These are phyloP conservation scores for Myiozetetes cayanensis DNA, from an alignment of 2,113 vertebrate genomes.

Conservation along the genomic window DNA sequence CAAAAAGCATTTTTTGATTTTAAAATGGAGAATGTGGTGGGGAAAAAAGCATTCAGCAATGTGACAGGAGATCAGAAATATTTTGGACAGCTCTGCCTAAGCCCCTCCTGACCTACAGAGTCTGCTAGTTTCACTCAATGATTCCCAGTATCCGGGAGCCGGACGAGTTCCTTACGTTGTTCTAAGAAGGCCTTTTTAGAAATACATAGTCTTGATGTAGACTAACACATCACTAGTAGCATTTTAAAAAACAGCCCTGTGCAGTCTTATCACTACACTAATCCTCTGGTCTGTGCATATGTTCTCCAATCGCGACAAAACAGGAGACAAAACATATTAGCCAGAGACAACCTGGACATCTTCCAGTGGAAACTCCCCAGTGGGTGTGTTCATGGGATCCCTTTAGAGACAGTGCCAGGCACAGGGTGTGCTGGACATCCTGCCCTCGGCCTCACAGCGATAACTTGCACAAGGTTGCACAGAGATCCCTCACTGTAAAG, in stretches of 20 bases:
- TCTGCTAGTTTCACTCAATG: background rate
- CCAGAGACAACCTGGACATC: background rate
- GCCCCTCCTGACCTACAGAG: background rate
- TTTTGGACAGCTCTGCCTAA: background rate
- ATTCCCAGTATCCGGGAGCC: accelerated
- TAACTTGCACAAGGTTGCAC: accelerated
- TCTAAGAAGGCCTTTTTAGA: background rate
- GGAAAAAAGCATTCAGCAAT: accelerated
- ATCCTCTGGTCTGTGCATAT: background rate
- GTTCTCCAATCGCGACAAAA: background rate
- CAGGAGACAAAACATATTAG: accelerated
- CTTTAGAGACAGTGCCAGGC: accelerated
- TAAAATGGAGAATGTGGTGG: background rate
- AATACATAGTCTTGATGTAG: background rate
- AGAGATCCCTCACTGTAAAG: background rate
- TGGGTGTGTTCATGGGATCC: accelerated
- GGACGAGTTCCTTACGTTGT: background rate
- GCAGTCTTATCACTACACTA: too few species aligned
- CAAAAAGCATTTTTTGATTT: background rate
- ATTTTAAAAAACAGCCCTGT: background rate
- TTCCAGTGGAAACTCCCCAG: background rate
- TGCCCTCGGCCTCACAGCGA: background rate
- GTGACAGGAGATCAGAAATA: background rate
- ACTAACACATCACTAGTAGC: background rate
- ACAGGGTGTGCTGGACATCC: accelerated